Conservation (phyloP, 2,113 vertebrate genomes). For the Prietella phreatophila region DNA sequence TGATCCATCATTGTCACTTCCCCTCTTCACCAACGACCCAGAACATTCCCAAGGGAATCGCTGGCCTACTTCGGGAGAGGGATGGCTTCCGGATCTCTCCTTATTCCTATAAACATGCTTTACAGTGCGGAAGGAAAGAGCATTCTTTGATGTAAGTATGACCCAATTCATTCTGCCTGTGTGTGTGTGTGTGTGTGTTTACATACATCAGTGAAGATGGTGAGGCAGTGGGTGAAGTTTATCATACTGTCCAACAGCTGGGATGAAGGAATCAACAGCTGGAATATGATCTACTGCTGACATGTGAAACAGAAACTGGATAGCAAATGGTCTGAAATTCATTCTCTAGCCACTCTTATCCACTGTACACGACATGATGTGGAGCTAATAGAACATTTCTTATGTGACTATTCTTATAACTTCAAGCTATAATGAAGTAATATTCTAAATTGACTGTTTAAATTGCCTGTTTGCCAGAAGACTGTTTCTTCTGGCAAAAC, state of each 20-base stretch:
- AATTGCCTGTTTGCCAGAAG: too few relatives aligned
- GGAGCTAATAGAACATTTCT: background rate
- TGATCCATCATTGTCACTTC: slow-evolving; percentile 35
- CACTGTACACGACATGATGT: background rate
- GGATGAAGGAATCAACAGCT: background rate
- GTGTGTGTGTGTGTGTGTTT: slow-evolving; percentile 52
- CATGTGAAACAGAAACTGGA: background rate
- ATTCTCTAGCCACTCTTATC: background rate
- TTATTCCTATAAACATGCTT: slow-evolving; percentile 2
- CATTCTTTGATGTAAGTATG: slow-evolving; percentile 42
- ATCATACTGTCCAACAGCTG: slow-evolving; percentile 1
- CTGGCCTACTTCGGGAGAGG: slow-evolving; percentile 16
- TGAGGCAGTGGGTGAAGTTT: background rate
- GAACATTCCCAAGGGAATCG: slow-evolving; percentile 2
- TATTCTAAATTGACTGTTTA: background rate
- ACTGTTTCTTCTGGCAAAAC: background rate
- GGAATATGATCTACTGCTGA: slow-evolving; percentile 9
- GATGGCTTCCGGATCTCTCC: background rate
- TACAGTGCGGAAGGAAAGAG: slow-evolving; percentile 13
- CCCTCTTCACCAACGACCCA: background rate
- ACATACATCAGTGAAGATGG: slow-evolving; percentile 60
- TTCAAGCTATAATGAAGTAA: background rate
- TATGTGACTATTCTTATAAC: background rate
- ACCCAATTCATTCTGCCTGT: slow-evolving; percentile 57
- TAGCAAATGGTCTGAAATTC: background rate